These are phyloP conservation scores for Tholera decimalis DNA, from an alignment of 2,888 invertebrate genomes.

Conservation along the genomic window DNA sequence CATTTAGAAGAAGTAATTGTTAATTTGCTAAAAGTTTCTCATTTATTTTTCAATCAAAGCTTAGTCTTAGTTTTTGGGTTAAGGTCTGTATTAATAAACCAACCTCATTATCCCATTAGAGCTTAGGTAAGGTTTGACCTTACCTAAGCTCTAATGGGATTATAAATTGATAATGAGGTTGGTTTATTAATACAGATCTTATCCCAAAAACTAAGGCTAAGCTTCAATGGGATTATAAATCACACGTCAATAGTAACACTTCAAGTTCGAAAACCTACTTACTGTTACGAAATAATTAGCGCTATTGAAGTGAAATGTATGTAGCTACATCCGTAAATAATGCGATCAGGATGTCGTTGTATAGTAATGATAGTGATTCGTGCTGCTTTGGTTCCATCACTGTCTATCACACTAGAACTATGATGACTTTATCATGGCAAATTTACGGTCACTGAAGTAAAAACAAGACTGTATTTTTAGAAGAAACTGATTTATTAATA, in stretches of 20 bases:
- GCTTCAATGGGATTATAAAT: conserved; percentile 5
- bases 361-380: neutral
- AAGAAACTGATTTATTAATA: conserved; percentile 25
- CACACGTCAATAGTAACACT: neutral
- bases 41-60: conserved; percentile 7
- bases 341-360: neutral
- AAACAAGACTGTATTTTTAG: neutral
- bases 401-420: neutral
- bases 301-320: neutral
- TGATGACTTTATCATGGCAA: neutral
- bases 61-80: neutral
- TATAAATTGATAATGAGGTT: too few relatives aligned
- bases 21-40: neutral
- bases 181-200: too few relatives aligned
- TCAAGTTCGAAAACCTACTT: neutral
- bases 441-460: neutral
- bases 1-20: conserved; percentile 1
- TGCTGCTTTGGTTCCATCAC: neutral
- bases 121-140: neutral
- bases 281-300: neutral
- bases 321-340: neutral
- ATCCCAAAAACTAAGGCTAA: too few relatives aligned
- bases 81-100: conserved; percentile 27
- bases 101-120: conserved; percentile 1
- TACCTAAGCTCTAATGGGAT: too few relatives aligned